A percentile compares a stretch with the other conserved stretches of the same genome.
phyloP scores from a whole-genome alignment of 2,113 vertebrate genomes.

The Bubalus kerabau region DNA sequence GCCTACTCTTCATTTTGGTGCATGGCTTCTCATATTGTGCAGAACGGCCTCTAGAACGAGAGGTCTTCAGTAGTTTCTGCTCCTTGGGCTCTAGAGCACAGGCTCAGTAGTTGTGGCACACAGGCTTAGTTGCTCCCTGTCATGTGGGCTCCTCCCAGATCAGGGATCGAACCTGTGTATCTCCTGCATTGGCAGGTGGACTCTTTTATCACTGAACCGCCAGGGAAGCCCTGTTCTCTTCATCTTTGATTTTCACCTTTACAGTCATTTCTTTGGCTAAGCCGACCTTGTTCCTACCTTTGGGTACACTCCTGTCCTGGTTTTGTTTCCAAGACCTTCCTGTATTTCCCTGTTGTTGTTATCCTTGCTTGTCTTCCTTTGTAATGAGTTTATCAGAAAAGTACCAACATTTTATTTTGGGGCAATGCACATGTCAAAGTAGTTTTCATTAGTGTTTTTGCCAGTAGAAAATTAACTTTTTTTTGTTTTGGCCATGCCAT shows the following conservation, averaged over 20 bases:
- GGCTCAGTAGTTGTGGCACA: not conserved
- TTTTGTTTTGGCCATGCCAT: not conserved
- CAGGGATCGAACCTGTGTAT: not conserved
- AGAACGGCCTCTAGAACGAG: not conserved
- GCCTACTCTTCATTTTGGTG: not conserved
- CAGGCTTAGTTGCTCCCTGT: not conserved
- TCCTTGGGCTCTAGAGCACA: not conserved
- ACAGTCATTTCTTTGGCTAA: not conserved
- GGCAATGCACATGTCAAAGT: not conserved
- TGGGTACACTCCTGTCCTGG: not conserved
- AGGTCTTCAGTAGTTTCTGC: not conserved
- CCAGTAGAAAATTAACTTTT: not conserved
- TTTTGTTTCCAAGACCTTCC: not conserved
- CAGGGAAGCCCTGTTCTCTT: not conserved
- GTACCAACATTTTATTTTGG: not conserved
- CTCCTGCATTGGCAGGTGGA: not conserved
- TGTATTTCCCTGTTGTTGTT: not conserved
- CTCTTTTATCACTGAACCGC: not conserved
- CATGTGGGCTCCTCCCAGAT: not conserved
- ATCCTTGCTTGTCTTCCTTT: not conserved
- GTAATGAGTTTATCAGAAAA: not conserved
- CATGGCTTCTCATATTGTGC: not conserved
- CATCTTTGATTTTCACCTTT: not conserved
- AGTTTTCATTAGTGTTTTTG: not conserved
- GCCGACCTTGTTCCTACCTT: not conserved